These are phyloP conservation scores for Virgularia gustaviana DNA, from an alignment of 92 coral and sea anemone genomes.

Conservation along the genomic window DNA sequence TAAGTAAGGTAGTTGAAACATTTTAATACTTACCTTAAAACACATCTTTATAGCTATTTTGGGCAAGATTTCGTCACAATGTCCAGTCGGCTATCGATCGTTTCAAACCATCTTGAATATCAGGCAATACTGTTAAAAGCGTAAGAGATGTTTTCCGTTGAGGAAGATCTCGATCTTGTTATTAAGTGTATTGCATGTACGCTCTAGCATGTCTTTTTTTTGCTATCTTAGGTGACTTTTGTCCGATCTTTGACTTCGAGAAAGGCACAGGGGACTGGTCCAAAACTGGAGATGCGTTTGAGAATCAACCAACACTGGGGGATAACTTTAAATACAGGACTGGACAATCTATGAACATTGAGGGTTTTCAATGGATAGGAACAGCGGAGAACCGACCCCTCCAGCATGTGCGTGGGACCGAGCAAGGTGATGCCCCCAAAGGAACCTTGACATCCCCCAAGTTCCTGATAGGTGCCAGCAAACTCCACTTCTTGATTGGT, in stretches of 20 bases:
- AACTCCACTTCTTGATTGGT: conserved; percentile 40
- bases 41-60: too few relatives aligned
- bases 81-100: too few relatives aligned
- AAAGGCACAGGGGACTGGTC: conserved; percentile 32
- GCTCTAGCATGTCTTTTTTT: too few relatives aligned
- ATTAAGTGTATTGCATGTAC: too few relatives aligned
- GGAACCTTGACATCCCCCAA: conserved; percentile 50
- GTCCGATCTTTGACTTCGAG: conserved; percentile 47
- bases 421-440: conserved; percentile 9
- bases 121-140: too few relatives aligned
- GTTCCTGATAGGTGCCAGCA: conserved; percentile 30
- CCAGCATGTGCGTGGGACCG: neutral
- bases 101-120: too few relatives aligned
- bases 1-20: too few relatives aligned
- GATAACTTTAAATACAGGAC: conserved; percentile 5
- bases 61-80: too few relatives aligned
- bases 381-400: conserved; percentile 40
- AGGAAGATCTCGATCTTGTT: too few relatives aligned
- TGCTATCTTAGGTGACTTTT: conserved; percentile 3
- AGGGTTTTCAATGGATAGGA: conserved; percentile 36
- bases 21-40: too few relatives aligned
- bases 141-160: too few relatives aligned
- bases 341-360: conserved; percentile 4
- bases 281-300: conserved; percentile 40
- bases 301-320: conserved; percentile 42